Evolutionary conservation across 1,140 invertebrate genomes (phyloP).

Genomic region (Cataglyphis hispanica): DNA sequence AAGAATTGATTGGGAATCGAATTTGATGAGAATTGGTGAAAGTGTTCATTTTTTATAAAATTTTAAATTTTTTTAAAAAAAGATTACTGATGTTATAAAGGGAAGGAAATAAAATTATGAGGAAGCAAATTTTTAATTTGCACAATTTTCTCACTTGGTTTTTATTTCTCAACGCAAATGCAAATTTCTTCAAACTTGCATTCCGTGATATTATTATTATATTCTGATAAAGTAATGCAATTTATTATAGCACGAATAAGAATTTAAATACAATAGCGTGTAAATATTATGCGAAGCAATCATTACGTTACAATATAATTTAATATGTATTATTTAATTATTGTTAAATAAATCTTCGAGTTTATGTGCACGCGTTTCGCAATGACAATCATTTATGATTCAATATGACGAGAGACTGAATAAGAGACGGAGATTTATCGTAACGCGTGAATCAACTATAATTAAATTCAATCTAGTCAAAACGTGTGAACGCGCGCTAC

Average conservation of each 20-base stretch:
- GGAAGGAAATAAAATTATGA: too few species aligned
- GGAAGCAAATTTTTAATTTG: too few species aligned
- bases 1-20: too few species aligned
- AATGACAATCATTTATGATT: not conserved
- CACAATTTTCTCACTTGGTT: too few species aligned
- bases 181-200: not conserved
- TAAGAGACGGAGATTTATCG: conserved; percentile 6
- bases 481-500: not conserved
- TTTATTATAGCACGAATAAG: not conserved
- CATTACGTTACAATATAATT: not conserved
- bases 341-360: not conserved
- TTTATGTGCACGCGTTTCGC: not conserved
- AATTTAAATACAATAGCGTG: not conserved
- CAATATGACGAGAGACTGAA: not conserved
- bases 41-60: too few species aligned
- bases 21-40: too few species aligned
- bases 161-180: not conserved
- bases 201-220: not conserved
- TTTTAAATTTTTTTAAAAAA: too few species aligned
- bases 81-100: too few species aligned
- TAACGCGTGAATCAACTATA: not conserved
- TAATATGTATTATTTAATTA: conserved; percentile 5
- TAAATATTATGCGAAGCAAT: not conserved
- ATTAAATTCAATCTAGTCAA: conserved; percentile 17
- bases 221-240: not conserved